Base-by-base conservation (phyloP, 2,888 invertebrate species). In the Plebejus anna region DNA sequence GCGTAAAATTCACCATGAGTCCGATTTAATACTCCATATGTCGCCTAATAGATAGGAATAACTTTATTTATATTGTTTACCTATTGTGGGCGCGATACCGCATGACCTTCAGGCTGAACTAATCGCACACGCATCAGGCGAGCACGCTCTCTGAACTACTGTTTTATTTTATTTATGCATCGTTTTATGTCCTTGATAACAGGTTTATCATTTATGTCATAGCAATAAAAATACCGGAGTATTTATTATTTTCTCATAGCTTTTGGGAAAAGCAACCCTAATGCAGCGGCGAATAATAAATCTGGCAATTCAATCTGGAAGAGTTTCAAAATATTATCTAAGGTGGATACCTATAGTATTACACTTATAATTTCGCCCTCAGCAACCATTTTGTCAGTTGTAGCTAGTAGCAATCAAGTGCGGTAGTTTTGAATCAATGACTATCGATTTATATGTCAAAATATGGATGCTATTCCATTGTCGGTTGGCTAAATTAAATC, bases 101-200 rank as follows among this genome's bases (percentile, higher is more conserved):
- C 80, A 16, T 85, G 89, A 84, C 90, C 91, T 91, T 90, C 91
- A 89, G 87, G 88, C 84, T 85, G 83, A 79, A 85, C 82, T 89
- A 88, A 90, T 88, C 87, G 83, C 84, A 84, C 84, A 84, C 83
- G 82, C 82, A 82, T 72, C 76, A 79, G 80, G 81, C 82, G 82
- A 80, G 83, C 84, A 84, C 84, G 81, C 83, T 80, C 80, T 80
- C 84, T 81, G 84, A 84, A 84, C 83, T 86, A 84, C 84, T 86
- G 84, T 84, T 82, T 82, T 80, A 81, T 81, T 82, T 81, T 82
- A 82, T 84, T 73, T 73, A 73, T 73, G 73, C 73, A 73, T 51
- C 51, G 9, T 71, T 76, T 70, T 42, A 70, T 66, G 55, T 75
- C 32, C 73, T 73, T 73, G 32, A 55, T 51, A 73, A 55, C 73